Evolutionary conservation across 1,140 invertebrate species (phyloP).

Genomic region (Drosophila sturtevanti): DNA sequence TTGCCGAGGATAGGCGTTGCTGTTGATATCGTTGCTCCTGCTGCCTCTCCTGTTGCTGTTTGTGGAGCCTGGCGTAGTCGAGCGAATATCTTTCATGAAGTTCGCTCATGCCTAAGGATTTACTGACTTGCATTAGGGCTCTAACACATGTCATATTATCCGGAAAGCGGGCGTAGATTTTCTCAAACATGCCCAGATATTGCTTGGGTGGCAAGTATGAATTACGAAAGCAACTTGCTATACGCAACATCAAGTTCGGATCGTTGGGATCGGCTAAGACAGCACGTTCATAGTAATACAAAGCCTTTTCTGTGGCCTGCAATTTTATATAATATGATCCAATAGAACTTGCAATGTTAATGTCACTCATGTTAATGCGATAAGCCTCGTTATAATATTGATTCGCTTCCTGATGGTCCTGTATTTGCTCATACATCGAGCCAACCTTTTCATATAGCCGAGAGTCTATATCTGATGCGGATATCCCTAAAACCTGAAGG

Average conservation of each 20-base stretch:
- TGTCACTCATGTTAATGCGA: slow-evolving; percentile 94
- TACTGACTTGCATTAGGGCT: slow-evolving; percentile 91
- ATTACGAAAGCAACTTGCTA: slow-evolving; percentile 92
- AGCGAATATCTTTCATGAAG: slow-evolving; percentile 87
- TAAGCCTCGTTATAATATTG: slow-evolving; percentile 96
- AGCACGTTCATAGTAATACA: slow-evolving; percentile 94
- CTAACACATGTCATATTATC: slow-evolving; percentile 94
- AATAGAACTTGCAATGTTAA: slow-evolving; percentile 95
- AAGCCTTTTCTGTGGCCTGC: slow-evolving; percentile 93
- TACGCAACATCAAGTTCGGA: slow-evolving; percentile 92
- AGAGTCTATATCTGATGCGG: slow-evolving; percentile 90
- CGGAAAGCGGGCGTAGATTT: slow-evolving; percentile 90
- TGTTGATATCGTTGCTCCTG: slow-evolving; percentile 88
- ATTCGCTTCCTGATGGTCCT: slow-evolving; percentile 96
- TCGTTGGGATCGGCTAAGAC: slow-evolving; percentile 93
- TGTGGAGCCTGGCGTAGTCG: slow-evolving; percentile 92
- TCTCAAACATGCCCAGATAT: slow-evolving; percentile 91
- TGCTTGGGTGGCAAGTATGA: slow-evolving; percentile 91
- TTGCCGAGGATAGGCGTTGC: slow-evolving; percentile 85
- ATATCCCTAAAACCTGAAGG: slow-evolving; percentile 90
- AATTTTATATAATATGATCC: slow-evolving; percentile 96
- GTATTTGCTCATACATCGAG: slow-evolving; percentile 91
- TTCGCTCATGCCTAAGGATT: slow-evolving; percentile 87
- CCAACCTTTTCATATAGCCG: slow-evolving; percentile 92
- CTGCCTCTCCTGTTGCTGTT: slow-evolving; percentile 65